Evolutionary conservation across 1,140 invertebrate genomes (phyloP).

Genomic region (Colletes gigas): DNA sequence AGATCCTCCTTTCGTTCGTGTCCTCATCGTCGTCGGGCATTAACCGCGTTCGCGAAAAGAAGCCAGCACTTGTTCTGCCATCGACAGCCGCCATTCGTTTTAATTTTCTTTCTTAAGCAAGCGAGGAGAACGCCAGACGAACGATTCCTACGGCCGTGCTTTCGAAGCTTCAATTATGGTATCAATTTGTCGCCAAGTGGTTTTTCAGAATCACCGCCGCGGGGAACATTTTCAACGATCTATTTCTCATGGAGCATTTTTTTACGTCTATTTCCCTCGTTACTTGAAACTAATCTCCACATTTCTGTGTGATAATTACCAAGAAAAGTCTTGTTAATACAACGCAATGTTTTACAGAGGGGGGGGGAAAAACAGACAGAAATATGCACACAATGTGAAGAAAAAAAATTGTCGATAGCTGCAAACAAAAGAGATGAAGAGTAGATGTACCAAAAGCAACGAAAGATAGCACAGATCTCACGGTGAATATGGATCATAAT

Average conservation of each 20-base stretch:
- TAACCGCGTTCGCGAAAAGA: conserved; percentile 47
- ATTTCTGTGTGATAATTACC: too few species aligned
- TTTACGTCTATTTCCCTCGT: neutral
- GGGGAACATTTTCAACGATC: neutral
- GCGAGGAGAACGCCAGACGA: neutral
- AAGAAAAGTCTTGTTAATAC: neutral
- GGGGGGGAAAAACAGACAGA: too few species aligned
- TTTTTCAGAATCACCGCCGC: neutral
- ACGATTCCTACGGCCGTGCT: neutral
- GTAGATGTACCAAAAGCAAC: neutral
- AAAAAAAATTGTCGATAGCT: too few species aligned
- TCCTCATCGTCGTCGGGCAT: conserved; percentile 30
- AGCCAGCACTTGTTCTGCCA: conserved; percentile 38
- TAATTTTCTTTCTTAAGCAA: conserved; percentile 53
- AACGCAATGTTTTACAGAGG: too few species aligned
- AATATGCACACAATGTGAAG: too few species aligned
- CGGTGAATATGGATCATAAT: neutral
- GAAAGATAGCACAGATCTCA: neutral
- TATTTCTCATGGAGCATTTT: too few species aligned
- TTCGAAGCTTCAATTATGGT: conserved; percentile 7
- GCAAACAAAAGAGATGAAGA: neutral
- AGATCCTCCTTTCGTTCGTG: conserved; percentile 45
- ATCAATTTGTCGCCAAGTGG: conserved; percentile 4
- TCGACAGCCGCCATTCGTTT: conserved; percentile 49
- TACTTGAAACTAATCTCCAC: too few species aligned